Conservation (phyloP, 2,113 vertebrate species). For the Pterocles burchelli region DNA sequence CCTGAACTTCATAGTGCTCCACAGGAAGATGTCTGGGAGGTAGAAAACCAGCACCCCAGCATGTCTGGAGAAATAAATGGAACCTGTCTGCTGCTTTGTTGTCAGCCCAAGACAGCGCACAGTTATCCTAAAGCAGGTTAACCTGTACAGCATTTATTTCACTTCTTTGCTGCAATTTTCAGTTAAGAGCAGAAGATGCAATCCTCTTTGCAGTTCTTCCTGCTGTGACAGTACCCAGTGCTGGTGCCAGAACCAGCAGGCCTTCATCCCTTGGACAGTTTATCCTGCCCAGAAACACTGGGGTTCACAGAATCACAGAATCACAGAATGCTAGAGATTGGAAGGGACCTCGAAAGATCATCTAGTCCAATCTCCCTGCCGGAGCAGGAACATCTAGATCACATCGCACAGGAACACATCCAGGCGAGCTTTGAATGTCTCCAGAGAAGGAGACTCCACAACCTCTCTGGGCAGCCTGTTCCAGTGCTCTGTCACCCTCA, state of each 20-base stretch:
- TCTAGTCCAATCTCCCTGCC: no score
- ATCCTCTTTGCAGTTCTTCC: neutral
- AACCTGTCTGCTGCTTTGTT: neutral
- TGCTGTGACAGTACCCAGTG: neutral
- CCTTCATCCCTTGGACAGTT: neutral
- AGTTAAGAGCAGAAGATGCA: neutral
- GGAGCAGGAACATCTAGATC: no score
- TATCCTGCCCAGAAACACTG: neutral
- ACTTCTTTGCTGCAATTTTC: neutral
- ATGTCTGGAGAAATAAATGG: neutral
- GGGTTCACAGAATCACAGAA: no score
- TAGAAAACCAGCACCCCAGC: neutral
- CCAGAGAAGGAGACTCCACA: no score
- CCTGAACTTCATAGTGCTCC: neutral
- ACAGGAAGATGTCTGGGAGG: neutral
- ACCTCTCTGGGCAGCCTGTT: no score
- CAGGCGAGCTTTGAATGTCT: no score
- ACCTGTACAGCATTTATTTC: neutral
- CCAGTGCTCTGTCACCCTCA: no score
- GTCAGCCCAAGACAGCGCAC: neutral
- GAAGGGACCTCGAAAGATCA: no score
- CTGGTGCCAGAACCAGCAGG: neutral
- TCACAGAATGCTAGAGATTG: no score
- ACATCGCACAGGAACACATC: no score
- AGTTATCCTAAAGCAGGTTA: neutral